These are phyloP conservation scores for Pseudachorutes palmiensis DNA, from an alignment of 1,140 invertebrate species.

Conservation along the genomic window DNA sequence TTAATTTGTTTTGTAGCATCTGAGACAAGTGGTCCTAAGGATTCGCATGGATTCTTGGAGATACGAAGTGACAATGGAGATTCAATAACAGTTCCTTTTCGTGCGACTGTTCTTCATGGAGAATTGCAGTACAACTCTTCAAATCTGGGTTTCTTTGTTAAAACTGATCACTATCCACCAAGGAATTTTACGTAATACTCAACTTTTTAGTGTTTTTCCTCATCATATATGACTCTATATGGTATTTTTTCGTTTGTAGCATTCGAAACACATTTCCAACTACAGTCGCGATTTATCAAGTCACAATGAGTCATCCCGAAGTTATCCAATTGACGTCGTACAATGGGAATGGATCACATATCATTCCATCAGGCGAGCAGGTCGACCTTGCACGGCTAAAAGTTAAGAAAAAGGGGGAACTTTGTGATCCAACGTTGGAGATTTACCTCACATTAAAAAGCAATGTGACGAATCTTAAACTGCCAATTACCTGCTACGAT, in stretches of 20 bases:
- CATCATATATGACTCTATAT: no score
- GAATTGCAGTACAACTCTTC: constrained; percentile 40
- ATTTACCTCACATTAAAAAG: constrained; percentile 32
- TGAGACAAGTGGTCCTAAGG: constrained; percentile 40
- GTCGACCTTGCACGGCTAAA: constrained; percentile 29
- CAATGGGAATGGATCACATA: constrained; percentile 21
- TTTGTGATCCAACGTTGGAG: constrained; percentile 27
- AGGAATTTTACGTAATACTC: constrained; percentile 38
- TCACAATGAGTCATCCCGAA: constrained; percentile 35
- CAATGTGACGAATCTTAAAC: constrained; percentile 33
- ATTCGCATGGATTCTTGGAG: constrained; percentile 48
- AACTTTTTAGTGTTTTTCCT: no score
- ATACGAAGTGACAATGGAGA: constrained; percentile 48
- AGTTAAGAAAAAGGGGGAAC: constrained; percentile 25
- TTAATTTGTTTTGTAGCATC: constrained; percentile 34
- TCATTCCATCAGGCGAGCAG: constrained; percentile 32
- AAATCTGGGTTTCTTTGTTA: constrained; percentile 40
- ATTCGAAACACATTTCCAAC: constrained; percentile 34
- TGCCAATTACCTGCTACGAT: constrained; percentile 36
- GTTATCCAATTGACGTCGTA: constrained; percentile 29
- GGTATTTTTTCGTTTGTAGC: no score
- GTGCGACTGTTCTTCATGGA: constrained; percentile 45
- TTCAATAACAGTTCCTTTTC: constrained; percentile 40
- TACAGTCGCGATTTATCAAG: constrained; percentile 33
- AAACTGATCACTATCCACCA: constrained; percentile 26